Conservation (phyloP, 2,113 vertebrate species). For the Propithecus coquereli region DNA sequence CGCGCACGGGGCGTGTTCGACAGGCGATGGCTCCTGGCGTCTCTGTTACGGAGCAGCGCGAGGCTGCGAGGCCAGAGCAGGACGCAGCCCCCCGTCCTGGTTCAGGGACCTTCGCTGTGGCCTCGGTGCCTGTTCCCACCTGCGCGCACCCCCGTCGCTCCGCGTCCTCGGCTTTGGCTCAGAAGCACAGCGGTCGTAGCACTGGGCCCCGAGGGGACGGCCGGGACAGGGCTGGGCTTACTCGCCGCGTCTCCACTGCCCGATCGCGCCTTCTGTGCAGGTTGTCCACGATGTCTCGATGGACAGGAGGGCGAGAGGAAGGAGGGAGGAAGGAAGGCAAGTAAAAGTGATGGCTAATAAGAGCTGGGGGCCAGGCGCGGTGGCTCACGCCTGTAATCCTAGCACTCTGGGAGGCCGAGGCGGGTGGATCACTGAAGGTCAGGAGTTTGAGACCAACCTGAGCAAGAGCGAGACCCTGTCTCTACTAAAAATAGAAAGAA, state of each 20-base stretch:
- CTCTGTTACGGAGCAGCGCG: not conserved
- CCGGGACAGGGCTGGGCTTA: not conserved
- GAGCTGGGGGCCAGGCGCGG: no score
- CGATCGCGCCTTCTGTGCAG: not conserved
- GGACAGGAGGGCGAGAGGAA: not conserved
- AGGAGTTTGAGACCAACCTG: no score
- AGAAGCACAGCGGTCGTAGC: not conserved
- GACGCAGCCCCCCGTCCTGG: not conserved
- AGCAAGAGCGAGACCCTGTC: no score
- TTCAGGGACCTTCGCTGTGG: not conserved
- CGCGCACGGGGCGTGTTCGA: no score
- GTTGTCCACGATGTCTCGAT: not conserved
- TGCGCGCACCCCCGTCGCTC: not conserved
- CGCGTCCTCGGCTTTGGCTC: not conserved
- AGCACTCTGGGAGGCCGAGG: no score
- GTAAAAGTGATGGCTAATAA: accelerated
- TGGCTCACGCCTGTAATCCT: no score
- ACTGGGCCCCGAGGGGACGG: not conserved
- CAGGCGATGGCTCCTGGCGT: not conserved
- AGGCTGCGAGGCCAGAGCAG: no score
- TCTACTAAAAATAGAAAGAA: no score
- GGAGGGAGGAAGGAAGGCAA: not conserved
- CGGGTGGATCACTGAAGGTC: no score
- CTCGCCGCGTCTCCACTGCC: not conserved
- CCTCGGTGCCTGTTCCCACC: accelerated